phyloP scores from a whole-genome alignment of 2,797 vertebrate genomes.

The Buceros bicornis region DNA sequence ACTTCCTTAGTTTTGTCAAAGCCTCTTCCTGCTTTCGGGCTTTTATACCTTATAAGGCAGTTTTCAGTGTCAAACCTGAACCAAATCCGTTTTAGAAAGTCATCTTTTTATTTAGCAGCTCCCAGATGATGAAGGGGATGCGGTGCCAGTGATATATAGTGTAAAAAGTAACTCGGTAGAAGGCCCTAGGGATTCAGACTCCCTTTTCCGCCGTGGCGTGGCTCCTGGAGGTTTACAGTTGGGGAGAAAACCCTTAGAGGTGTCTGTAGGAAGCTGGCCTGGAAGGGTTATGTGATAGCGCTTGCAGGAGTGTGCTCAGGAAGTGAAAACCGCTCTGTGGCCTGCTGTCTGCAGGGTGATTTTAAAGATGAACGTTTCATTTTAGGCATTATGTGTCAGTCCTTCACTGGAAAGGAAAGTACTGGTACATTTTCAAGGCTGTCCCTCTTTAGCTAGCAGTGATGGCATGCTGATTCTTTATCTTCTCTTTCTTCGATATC shows the following conservation, averaged over 20 bases:
- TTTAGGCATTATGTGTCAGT: accelerated
- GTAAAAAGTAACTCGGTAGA: not conserved
- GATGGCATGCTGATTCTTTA: not conserved
- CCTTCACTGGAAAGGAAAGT: not conserved
- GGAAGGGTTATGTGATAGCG: not conserved
- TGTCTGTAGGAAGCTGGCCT: not conserved
- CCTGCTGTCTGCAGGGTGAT: accelerated
- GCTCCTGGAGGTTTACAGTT: not conserved
- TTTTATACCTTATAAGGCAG: constrained; percentile 95
- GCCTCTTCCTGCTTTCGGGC: constrained; percentile 92
- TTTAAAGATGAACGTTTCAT: not conserved
- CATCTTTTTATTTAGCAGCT: constrained; percentile 48
- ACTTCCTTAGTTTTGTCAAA: constrained; percentile 90
- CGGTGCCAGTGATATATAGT: not conserved
- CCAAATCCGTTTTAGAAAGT: constrained; percentile 64
- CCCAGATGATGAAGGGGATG: not conserved
- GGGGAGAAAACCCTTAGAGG: not conserved
- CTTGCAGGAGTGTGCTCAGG: not conserved
- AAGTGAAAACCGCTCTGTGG: not conserved
- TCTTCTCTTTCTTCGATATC: not conserved
- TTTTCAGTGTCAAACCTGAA: constrained; percentile 84
- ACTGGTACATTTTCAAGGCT: not conserved
- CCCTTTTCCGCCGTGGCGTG: not conserved
- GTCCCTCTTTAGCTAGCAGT: not conserved
- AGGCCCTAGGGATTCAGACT: not conserved